Percentiles rank a stretch among this genome's conserved stretches.
These are phyloP conservation scores for Oceanodroma tethys DNA, from an alignment of 2,113 vertebrate genomes.

Conservation along the genomic window DNA sequence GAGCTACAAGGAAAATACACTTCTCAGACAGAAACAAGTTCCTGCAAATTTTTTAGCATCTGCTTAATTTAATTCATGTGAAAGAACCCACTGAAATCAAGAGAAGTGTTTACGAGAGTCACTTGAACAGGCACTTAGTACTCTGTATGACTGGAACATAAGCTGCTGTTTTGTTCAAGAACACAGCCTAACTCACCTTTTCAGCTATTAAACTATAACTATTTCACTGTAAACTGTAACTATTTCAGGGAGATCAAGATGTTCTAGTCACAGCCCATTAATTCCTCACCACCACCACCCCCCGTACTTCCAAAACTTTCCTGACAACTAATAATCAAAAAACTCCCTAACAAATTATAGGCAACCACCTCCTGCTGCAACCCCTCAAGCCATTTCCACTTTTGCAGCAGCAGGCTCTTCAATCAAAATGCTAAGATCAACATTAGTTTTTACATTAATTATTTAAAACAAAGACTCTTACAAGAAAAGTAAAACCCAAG, in stretches of 20 bases:
- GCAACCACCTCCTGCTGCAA: neutral
- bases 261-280: neutral
- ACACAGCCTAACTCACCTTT: neutral
- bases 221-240: neutral
- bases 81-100: constrained; percentile 22
- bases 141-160: neutral
- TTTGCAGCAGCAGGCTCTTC: neutral
- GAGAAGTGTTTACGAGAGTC: constrained; percentile 20
- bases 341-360: neutral
- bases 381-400: neutral
- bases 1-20: neutral
- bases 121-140: neutral
- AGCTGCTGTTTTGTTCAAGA: neutral
- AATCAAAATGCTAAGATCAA: neutral
- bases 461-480: neutral
- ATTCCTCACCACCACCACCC: neutral
- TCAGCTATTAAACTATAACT: neutral
- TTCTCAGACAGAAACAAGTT: neutral
- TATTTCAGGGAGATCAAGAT: neutral
- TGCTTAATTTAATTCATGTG: neutral
- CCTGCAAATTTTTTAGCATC: neutral
- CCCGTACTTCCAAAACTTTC: neutral
- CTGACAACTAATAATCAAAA: neutral
- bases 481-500: neutral
- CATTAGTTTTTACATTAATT: neutral